Evolutionary conservation across 2,797 vertebrate genomes (phyloP).

Genomic region (Fringilla coelebs): DNA sequence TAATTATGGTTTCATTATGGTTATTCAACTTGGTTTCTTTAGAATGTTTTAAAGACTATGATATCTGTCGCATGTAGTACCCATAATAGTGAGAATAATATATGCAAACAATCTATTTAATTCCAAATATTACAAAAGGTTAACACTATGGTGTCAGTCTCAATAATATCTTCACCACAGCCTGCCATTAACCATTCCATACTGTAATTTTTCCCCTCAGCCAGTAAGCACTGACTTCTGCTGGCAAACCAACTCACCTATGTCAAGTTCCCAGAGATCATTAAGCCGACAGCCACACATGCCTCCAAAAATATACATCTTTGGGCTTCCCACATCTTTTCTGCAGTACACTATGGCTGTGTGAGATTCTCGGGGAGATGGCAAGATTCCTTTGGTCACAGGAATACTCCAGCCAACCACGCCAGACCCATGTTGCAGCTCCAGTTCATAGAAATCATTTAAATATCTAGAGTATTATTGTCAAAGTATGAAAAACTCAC

Average conservation of each 20-base stretch:
- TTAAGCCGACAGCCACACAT: conserved; percentile 91
- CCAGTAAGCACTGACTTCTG: not conserved
- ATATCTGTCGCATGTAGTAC: not conserved
- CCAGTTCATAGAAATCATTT: conserved; percentile 94
- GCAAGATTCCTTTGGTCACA: conserved; percentile 85
- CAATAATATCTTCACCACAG: not conserved
- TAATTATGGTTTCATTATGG: not conserved
- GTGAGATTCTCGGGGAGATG: conserved; percentile 92
- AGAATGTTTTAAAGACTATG: not conserved
- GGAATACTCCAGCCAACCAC: conserved; percentile 90
- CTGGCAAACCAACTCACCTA: conserved; percentile 79
- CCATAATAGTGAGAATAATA: not conserved
- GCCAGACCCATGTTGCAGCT: conserved; percentile 89
- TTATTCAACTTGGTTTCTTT: not conserved
- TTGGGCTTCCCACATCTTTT: conserved; percentile 80
- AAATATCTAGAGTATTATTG: conserved; percentile 81
- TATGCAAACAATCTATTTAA: not conserved
- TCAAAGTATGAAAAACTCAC: not conserved
- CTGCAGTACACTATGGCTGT: conserved; percentile 84
- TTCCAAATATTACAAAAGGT: not conserved
- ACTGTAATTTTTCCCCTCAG: not conserved
- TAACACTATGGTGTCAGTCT: not conserved
- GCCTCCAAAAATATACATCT: conserved; percentile 93
- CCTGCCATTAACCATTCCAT: not conserved
- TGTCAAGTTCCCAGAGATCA: conserved; percentile 94